phyloP scores from a whole-genome alignment of 2,113 vertebrate genomes.

The Lycaon pictus region DNA sequence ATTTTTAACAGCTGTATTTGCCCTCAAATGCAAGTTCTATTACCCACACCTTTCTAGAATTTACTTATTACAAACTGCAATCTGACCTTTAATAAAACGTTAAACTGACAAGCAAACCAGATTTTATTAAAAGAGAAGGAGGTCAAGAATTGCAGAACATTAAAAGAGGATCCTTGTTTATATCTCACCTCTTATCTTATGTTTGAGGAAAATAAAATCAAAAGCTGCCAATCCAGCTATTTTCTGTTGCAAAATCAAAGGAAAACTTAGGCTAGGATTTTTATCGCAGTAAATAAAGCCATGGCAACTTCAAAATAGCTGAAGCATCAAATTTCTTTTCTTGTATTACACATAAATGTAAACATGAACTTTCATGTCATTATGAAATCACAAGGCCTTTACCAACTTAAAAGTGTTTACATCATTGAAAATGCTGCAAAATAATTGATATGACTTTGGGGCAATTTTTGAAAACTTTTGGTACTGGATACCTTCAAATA shows the following conservation, averaged over 20 bases:
- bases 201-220: constrained; percentile 53
- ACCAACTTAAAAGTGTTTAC: neutral
- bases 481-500: neutral
- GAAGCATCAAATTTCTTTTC: neutral
- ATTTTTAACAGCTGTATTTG: constrained; percentile 46
- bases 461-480: neutral
- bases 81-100: constrained; percentile 66
- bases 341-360: neutral
- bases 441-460: neutral
- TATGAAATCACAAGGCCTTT: constrained; percentile 40
- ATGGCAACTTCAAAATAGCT: constrained; percentile 35
- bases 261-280: constrained; percentile 22
- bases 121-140: constrained; percentile 57
- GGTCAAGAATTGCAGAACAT: constrained; percentile 34
- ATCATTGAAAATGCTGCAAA: neutral
- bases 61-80: constrained; percentile 37
- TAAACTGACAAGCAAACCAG: constrained; percentile 52
- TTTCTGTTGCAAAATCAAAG: constrained; percentile 58
- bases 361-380: neutral
- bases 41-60: constrained; percentile 22
- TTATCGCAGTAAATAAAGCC: constrained; percentile 43
- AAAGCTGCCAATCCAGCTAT: constrained; percentile 31
- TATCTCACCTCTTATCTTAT: constrained; percentile 23
- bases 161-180: constrained; percentile 18
- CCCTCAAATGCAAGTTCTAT: constrained; percentile 17